Percentiles rank a stretch among this genome's conserved stretches.
Evolutionary conservation across 1,140 invertebrate genomes (phyloP).

Genomic region (Lucilia cuprina): DNA sequence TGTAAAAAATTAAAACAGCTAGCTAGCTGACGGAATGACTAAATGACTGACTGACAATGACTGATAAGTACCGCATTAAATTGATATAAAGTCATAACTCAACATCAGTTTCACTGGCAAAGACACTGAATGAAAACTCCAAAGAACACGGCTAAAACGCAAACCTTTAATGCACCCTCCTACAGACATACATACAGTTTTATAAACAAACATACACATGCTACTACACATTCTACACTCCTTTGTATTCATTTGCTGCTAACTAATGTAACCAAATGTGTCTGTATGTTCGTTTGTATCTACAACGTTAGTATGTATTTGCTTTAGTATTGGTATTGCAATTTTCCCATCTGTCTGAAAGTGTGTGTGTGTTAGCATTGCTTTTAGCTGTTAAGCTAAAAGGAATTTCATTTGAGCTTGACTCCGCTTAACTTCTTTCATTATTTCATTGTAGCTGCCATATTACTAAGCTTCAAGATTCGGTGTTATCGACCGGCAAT

Average conservation of each 20-base stretch:
- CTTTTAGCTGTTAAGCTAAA: neutral
- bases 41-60: neutral
- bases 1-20: neutral
- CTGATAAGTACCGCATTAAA: conserved; percentile 1
- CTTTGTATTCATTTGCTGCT: neutral
- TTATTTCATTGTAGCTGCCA: neutral
- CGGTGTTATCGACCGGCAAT: neutral
- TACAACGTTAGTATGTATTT: neutral
- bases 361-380: neutral
- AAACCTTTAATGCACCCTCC: neutral
- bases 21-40: neutral
- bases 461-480: neutral
- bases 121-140: neutral
- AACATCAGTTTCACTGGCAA: neutral
- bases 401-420: conserved; percentile 2
- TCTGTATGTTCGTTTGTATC: neutral
- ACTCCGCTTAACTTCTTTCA: conserved; percentile 1
- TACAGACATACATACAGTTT: neutral
- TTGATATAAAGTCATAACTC: neutral
- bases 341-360: neutral
- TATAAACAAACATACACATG: neutral
- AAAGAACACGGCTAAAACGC: neutral
- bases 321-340: neutral
- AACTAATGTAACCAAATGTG: neutral
- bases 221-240: neutral